These are phyloP conservation scores for Pampusana beccarii DNA, from an alignment of 2,113 vertebrate genomes.

Conservation along the genomic window DNA sequence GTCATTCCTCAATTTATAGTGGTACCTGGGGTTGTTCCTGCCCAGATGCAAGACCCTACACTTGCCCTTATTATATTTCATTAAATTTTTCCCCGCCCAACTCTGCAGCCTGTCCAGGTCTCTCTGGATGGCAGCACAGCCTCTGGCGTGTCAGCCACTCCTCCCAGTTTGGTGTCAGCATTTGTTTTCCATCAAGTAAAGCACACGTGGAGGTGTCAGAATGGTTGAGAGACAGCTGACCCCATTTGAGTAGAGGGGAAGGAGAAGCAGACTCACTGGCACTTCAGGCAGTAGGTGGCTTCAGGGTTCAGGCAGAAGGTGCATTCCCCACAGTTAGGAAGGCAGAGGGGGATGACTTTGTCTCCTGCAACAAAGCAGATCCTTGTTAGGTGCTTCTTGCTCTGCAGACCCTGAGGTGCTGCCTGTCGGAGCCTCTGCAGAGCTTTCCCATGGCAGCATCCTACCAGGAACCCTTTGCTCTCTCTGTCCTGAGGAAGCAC, in stretches of 20 bases:
- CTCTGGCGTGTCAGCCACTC: too few species aligned
- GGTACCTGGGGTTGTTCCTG: too few species aligned
- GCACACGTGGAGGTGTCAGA: fast-evolving
- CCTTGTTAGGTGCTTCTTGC: neutral
- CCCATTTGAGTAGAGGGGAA: too few species aligned
- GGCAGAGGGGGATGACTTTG: constrained; percentile 83
- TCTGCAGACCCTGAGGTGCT: neutral
- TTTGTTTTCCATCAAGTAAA: neutral
- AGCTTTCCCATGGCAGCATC: neutral
- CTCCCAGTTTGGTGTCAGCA: too few species aligned
- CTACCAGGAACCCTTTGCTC: too few species aligned
- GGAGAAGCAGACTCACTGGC: constrained; percentile 71
- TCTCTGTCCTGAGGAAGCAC: too few species aligned
- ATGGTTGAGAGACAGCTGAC: neutral
- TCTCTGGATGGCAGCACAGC: too few species aligned
- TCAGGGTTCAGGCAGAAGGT: constrained; percentile 77
- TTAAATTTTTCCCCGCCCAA: too few species aligned
- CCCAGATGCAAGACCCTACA: too few species aligned
- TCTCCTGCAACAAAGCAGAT: constrained; percentile 73
- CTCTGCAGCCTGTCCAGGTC: too few species aligned
- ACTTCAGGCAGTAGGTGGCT: constrained; percentile 80
- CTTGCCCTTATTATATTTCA: too few species aligned
- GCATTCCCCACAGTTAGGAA: constrained; percentile 83
- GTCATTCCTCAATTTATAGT: too few species aligned
- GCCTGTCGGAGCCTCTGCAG: neutral